Percentiles rank a stretch among this genome's conserved stretches.
Conservation (phyloP, 1,140 invertebrate species). For the Amphibalanus amphitrite region DNA sequence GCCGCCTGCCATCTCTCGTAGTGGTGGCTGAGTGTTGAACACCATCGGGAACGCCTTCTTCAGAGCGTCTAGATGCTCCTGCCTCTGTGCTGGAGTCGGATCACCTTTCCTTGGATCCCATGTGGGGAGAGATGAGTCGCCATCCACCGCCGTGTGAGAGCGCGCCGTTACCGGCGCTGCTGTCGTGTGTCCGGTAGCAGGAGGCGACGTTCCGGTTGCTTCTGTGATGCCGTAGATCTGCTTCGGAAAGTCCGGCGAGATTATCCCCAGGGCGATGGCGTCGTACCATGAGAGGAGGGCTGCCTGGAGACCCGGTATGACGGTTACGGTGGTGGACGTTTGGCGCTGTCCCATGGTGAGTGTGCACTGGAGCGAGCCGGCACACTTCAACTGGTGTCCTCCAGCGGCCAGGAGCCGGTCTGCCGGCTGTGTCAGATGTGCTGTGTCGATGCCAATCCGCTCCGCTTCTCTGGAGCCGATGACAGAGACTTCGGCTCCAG, state of each 20-base stretch:
- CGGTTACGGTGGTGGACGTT: neutral
- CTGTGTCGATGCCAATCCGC: neutral
- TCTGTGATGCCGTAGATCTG: neutral
- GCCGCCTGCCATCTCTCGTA: constrained; percentile 8
- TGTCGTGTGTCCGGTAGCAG: too few species aligned
- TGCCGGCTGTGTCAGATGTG: neutral
- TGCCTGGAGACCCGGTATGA: constrained; percentile 1
- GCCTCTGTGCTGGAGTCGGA: neutral
- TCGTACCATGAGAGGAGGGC: constrained; percentile 7
- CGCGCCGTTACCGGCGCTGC: too few species aligned
- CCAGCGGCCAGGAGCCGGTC: neutral
- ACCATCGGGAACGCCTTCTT: neutral
- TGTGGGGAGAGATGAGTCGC: neutral
- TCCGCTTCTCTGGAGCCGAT: neutral
- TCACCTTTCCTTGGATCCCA: neutral
- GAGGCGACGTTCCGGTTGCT: too few species aligned
- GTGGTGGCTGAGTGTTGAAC: neutral
- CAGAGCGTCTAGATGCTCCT: neutral
- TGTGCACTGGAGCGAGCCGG: neutral
- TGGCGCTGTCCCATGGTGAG: neutral
- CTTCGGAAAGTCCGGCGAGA: neutral
- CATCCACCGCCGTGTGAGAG: too few species aligned
- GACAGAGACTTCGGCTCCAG: constrained; percentile 3
- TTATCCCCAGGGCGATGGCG: neutral
- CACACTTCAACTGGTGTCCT: neutral